Conservation (phyloP, 1,140 invertebrate species). For the Pogonognathellus flavescens region DNA sequence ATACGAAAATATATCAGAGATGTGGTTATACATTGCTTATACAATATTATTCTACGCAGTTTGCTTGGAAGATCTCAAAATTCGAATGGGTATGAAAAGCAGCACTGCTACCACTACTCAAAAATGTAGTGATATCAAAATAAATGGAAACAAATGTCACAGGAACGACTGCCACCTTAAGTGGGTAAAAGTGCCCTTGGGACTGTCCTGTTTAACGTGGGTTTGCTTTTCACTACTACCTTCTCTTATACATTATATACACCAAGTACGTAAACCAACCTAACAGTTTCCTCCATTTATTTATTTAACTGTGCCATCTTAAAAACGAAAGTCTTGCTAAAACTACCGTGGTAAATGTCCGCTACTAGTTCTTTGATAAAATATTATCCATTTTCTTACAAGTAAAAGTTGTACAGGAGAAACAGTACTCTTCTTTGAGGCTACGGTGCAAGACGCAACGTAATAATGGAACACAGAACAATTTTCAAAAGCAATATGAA, state of each 20-base stretch:
- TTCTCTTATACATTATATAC: background rate
- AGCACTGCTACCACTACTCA: background rate
- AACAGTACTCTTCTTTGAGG: too few relatives aligned
- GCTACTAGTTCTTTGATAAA: too few relatives aligned
- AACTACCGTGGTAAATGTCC: too few relatives aligned
- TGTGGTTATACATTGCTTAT: too few relatives aligned
- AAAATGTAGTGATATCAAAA: background rate
- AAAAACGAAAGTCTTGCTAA: too few relatives aligned
- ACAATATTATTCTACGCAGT: too few relatives aligned
- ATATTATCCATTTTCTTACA: too few relatives aligned
- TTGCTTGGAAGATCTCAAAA: background rate
- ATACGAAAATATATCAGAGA: too few relatives aligned
- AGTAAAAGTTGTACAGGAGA: too few relatives aligned
- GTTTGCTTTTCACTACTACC: background rate
- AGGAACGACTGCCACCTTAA: background rate
- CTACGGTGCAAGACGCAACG: too few relatives aligned
- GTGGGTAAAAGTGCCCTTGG: constrained; percentile 11
- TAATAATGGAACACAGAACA: background rate
- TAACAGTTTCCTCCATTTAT: background rate
- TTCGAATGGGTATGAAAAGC: background rate
- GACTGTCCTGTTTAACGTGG: background rate
- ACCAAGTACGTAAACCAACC: background rate
- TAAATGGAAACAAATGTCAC: background rate
- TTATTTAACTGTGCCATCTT: too few relatives aligned
- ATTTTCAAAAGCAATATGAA: background rate